Evolutionary conservation across 2,888 invertebrate species (phyloP).

Genomic region (Allophyes oxyacanthae): DNA sequence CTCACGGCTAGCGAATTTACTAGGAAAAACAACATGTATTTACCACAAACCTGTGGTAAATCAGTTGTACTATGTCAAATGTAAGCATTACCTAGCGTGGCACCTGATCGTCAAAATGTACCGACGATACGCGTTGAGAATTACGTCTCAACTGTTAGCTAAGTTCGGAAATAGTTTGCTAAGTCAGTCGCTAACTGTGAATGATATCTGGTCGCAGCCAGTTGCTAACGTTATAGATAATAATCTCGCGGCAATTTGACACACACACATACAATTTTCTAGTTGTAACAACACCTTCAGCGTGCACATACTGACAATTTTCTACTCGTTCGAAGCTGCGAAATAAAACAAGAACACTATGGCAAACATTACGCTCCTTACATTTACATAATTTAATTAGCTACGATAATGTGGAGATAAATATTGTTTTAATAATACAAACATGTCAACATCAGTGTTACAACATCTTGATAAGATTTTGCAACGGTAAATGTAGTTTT

Average conservation of each 20-base stretch:
- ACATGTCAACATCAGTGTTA: no score
- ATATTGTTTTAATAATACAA: not conserved
- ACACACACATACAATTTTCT: not conserved
- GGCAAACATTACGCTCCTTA: not conserved
- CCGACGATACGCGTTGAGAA: no score
- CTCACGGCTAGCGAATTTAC: not conserved
- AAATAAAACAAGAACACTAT: not conserved
- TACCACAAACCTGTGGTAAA: not conserved
- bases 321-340: conserved; percentile 26
- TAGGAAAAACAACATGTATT: not conserved
- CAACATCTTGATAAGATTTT: not conserved
- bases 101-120: no score
- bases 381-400: no score
- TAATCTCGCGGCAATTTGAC: not conserved
- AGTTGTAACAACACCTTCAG: not conserved
- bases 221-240: no score
- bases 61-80: no score
- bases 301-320: conserved; percentile 9
- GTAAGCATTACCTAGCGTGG: no score
- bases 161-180: no score
- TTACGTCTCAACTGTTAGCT: no score
- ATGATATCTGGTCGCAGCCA: no score
- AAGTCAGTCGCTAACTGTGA: no score
- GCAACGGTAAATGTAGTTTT: not conserved
- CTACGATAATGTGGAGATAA: not conserved